Evolutionary conservation across 2,888 invertebrate species (phyloP), one percentile per base, ranked within the genome.

Genomic region (Apotomis betuletana): DNA sequence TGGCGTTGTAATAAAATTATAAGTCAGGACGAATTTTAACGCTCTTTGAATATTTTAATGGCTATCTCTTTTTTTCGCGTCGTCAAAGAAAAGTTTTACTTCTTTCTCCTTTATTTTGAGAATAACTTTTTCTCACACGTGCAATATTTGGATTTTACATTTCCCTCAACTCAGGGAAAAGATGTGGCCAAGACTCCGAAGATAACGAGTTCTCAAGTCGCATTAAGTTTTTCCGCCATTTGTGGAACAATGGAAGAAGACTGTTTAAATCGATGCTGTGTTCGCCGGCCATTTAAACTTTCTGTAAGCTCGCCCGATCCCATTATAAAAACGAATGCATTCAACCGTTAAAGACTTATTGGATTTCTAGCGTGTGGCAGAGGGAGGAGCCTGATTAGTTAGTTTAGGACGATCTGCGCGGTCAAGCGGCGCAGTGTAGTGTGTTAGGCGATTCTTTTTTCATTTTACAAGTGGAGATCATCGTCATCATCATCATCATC

Each of bases 321-420:
- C 67, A 71, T 71, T 71, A 61, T 71, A 71, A 71, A 71, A 71
- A 71, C 70, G 61, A 46, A 67, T 57, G 60, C 61, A 71, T 61
- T 71, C 70, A 67, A 51, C 61, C 67, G 70, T 61, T 27, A 61
- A 61, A 67, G 70, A 71, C 70, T 71, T 71, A 71, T 71, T 71
- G 67, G 70, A 71, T 67, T 67, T 67, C 55, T 57, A 71, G 55
- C 38, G 10, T 3, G 15, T 4, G 49, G 15, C 67, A 57, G 51
- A 10, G 55, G 51, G 41, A 1, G 9, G 5, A 49, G 41, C 70
- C 6, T 55, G 3, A 15, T 70, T 54, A 49, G 36, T 70, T 54
- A 49, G 36, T 60, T 44, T 4, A 12, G 0, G 8, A 52, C 12
- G 9, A 41, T 41, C 5, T 5, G 5, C 0, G 41, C 41, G 41